phyloP scores from a whole-genome alignment of 1,140 invertebrate species.

The Mya arenaria region DNA sequence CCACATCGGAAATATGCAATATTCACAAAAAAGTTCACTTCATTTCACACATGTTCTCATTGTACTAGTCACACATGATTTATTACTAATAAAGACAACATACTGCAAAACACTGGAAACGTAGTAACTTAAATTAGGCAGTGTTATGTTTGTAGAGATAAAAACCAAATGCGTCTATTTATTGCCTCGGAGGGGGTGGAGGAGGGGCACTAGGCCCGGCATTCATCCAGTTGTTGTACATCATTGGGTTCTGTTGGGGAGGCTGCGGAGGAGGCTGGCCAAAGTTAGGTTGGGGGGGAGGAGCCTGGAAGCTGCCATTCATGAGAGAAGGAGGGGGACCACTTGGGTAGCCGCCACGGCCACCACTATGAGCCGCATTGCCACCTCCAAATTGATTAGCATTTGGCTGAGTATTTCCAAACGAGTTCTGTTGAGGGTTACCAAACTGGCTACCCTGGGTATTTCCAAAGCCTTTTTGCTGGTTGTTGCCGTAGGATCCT shows the following conservation, averaged over 20 bases:
- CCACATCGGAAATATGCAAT: too few relatives aligned
- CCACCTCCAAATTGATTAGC: not conserved
- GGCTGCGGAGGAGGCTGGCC: not conserved
- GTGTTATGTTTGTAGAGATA: not conserved
- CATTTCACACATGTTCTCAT: too few relatives aligned
- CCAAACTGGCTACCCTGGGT: too few relatives aligned
- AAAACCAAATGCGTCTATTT: not conserved
- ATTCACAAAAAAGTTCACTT: too few relatives aligned
- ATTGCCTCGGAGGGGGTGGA: too few relatives aligned
- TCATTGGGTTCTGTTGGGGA: not conserved
- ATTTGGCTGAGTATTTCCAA: too few relatives aligned
- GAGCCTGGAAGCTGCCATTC: not conserved
- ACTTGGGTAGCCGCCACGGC: not conserved
- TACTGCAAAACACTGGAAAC: not conserved
- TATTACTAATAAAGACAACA: too few relatives aligned
- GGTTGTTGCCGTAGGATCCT: too few relatives aligned
- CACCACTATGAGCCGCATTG: not conserved
- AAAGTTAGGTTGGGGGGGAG: not conserved
- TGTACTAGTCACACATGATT: too few relatives aligned
- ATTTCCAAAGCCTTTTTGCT: constrained; percentile 43
- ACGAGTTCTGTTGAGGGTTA: not conserved
- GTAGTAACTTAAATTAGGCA: not conserved
- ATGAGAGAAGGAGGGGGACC: not conserved
- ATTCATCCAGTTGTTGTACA: constrained; percentile 10
- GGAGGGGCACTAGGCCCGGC: not conserved